phyloP scores from a whole-genome alignment of 2,888 invertebrate species.

The Geotrupes spiniger region DNA sequence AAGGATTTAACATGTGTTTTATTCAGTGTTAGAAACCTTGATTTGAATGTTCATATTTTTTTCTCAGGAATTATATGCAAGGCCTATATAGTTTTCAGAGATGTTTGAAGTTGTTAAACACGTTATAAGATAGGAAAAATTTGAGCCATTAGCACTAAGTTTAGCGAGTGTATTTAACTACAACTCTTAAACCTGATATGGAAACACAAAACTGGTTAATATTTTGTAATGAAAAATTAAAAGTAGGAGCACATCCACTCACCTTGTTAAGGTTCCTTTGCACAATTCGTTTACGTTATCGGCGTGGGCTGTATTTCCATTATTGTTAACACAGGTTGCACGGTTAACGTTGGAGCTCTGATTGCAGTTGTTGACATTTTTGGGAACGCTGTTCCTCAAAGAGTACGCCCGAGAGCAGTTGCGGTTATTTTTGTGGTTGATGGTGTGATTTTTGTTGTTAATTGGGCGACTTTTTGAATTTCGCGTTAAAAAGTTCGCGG shows the following conservation, averaged over 20 bases:
- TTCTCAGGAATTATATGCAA: too few species aligned
- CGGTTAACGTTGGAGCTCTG: conserved; percentile 22
- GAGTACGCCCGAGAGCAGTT: conserved; percentile 16
- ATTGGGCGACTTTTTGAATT: conserved; percentile 24
- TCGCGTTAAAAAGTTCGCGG: conserved; percentile 30
- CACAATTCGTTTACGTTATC: conserved; percentile 21
- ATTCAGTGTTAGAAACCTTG: too few species aligned
- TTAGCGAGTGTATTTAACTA: too few species aligned
- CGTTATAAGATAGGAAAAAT: too few species aligned
- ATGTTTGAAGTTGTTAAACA: too few species aligned
- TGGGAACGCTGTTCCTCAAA: conserved; percentile 23
- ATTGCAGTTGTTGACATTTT: conserved; percentile 21
- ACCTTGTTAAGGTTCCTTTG: conserved; percentile 28
- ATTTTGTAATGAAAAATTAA: too few species aligned
- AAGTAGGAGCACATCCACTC: background rate
- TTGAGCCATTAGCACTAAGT: too few species aligned
- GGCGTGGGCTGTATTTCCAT: conserved; percentile 16
- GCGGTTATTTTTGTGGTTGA: conserved; percentile 26
- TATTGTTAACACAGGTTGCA: conserved; percentile 22
- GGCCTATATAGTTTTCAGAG: too few species aligned
- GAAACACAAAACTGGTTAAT: too few species aligned
- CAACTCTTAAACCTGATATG: too few species aligned
- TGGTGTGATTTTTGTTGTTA: conserved; percentile 20
- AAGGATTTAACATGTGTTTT: too few species aligned
- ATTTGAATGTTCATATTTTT: too few species aligned